Evolutionary conservation across 2,797 vertebrate species (phyloP).

Genomic region (Sphaeramia orbicularis): DNA sequence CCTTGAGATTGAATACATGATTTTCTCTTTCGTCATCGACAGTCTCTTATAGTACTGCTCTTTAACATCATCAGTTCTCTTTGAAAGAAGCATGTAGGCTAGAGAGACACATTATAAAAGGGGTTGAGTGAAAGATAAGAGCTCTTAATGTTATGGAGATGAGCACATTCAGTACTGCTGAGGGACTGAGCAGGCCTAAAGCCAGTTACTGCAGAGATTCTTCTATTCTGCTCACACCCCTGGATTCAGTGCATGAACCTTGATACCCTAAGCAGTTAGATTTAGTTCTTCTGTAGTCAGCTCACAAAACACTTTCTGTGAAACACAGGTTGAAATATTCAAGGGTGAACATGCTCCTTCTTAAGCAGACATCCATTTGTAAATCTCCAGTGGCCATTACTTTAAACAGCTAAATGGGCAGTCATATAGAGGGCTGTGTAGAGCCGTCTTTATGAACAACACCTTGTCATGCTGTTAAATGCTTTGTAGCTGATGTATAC

Average conservation of each 20-base stretch:
- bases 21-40: slow-evolving; percentile 25
- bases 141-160: slow-evolving; percentile 46
- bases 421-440: slow-evolving; percentile 22
- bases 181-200: slow-evolving; percentile 19
- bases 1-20: slow-evolving; percentile 38
- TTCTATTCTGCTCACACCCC: neutral
- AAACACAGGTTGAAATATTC: slow-evolving; percentile 15
- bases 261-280: slow-evolving; percentile 35
- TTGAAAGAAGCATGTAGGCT: slow-evolving; percentile 18
- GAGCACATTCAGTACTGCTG: slow-evolving; percentile 35
- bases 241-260: slow-evolving; percentile 35
- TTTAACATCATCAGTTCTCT: slow-evolving; percentile 36
- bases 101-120: slow-evolving; percentile 29
- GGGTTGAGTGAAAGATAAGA: slow-evolving; percentile 33
- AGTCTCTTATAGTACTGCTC: slow-evolving; percentile 13
- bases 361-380: slow-evolving; percentile 30
- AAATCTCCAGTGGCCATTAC: slow-evolving; percentile 27
- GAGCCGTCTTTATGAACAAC: slow-evolving; percentile 52
- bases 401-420: slow-evolving; percentile 41
- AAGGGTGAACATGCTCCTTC: slow-evolving; percentile 9
- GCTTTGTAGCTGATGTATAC: slow-evolving; percentile 38
- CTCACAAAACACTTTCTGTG: slow-evolving; percentile 24
- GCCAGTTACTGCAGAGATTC: slow-evolving; percentile 25
- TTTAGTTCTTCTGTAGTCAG: slow-evolving; percentile 11
- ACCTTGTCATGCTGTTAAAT: slow-evolving; percentile 43